Evolutionary conservation across 2,888 invertebrate genomes (phyloP).

Genomic region (Smittia sp.): DNA sequence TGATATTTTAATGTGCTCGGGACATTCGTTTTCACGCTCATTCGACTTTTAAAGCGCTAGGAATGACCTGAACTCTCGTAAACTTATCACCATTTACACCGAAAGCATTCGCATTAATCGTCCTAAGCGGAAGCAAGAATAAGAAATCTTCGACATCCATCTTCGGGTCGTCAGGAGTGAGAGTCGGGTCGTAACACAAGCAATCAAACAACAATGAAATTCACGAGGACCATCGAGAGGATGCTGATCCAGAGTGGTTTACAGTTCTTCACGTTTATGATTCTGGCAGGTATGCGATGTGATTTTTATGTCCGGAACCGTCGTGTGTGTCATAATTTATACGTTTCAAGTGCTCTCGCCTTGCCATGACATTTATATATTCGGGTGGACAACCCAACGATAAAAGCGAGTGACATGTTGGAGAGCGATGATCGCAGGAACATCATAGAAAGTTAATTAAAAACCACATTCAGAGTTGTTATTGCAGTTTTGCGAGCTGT

Average conservation of each 20-base stretch:
- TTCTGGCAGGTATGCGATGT: conserved; percentile 30
- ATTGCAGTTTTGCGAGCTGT: neutral
- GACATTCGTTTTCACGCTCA: neutral
- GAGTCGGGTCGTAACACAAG: conserved; percentile 4
- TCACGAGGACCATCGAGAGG: conserved; percentile 28
- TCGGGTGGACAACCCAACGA: too few species aligned
- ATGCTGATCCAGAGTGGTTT: conserved; percentile 39
- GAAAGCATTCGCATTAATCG: neutral
- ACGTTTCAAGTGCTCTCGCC: neutral
- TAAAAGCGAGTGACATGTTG: too few species aligned
- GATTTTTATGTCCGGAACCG: neutral
- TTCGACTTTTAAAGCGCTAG: neutral
- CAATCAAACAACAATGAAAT: conserved; percentile 40
- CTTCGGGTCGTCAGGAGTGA: too few species aligned
- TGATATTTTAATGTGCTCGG: neutral
- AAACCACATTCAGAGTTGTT: neutral
- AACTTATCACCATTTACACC: neutral
- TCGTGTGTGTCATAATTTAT: conserved; percentile 25
- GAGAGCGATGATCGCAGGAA: neutral
- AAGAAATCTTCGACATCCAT: too few species aligned
- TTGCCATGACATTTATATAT: conserved; percentile 24
- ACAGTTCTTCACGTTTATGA: conserved; percentile 38
- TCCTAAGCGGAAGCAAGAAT: neutral
- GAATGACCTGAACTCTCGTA: conserved; percentile 4
- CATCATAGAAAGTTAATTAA: conserved; percentile 22